Evolutionary conservation across 2,113 vertebrate species (phyloP), one percentile per base, ranked within the genome.

Genomic region (Entomyzon cyanotis): DNA sequence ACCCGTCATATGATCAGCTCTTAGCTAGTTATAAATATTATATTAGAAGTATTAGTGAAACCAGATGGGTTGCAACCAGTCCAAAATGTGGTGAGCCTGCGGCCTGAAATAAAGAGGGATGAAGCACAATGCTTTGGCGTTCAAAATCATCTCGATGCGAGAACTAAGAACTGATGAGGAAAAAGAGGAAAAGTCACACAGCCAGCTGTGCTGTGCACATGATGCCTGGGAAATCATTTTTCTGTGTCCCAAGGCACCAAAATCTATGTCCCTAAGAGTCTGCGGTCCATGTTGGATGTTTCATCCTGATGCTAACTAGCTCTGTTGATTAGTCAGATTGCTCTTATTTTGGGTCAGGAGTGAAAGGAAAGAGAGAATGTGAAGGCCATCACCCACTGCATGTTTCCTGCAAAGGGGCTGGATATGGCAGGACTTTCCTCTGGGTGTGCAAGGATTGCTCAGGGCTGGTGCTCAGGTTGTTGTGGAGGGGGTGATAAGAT

Each of bases 81-180:
- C 95, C 96, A 96, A 91, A 97, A 95, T 94, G 92, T 92, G 94
- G 94, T 92, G 65, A 96, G 95, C 80, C 86, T 92, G 92, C 1
- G 41, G 96, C 90, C 88, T 96, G 93, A 92, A 92, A 92, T 94
- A 90, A 94, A 92, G 90, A 90, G 83, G 50, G 73, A 93, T 93
- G 94, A 89, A 94, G 92, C 83, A 96, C 95, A 97, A 96, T 96
- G 88, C 90, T 95, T 94, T 97, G 95, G 93, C 96, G 92, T 87
- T 81, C 84, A 84, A 96, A 93, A 75, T 78, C 60, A 77, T 95
- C 76, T 67, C 88, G 94, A 81, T 94, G 88, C 33, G 35, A 75
- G 73, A 93, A 94, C 71, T 73, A 84, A 92, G 41, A 35, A 64
- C 47, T 68, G 85, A 78, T 55, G 80, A 90, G 31, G 73, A 59